These are phyloP conservation scores for Fistularia tabacaria DNA, from an alignment of 2,797 vertebrate genomes.

Conservation along the genomic window DNA sequence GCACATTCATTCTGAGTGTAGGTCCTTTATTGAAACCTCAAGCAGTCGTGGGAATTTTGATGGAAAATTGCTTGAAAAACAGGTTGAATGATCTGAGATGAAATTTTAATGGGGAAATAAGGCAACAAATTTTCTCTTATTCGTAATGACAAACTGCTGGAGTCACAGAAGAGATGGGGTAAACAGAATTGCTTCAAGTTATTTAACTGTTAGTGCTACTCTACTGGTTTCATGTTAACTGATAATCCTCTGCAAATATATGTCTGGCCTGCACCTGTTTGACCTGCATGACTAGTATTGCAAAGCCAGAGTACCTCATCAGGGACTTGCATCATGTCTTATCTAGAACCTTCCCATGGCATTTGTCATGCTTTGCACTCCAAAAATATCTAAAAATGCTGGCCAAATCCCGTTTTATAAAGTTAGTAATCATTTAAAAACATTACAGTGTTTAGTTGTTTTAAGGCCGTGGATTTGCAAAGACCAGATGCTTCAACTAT, in stretches of 20 bases:
- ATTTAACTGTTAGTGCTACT: conserved; percentile 5
- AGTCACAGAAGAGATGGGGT: neutral
- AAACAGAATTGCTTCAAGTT: conserved; percentile 11
- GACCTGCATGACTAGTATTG: conserved; percentile 9
- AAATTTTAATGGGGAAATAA: conserved; percentile 1
- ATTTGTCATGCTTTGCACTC: neutral
- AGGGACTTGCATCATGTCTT: neutral
- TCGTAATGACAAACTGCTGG: neutral
- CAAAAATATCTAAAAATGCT: neutral
- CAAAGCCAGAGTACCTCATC: neutral
- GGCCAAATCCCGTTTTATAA: neutral
- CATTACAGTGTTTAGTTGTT: neutral
- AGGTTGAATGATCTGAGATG: neutral
- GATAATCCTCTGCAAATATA: conserved; percentile 6
- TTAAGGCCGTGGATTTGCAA: neutral
- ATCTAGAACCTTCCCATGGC: neutral
- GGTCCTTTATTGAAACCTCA: neutral
- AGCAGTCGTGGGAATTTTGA: neutral
- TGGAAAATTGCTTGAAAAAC: neutral
- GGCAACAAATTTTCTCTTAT: neutral
- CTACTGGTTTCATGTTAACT: conserved; percentile 5
- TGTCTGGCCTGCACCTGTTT: conserved; percentile 19
- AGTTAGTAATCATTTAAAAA: conserved; percentile 1
- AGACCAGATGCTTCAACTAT: conserved; percentile 11
- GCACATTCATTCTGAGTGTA: conserved; percentile 6